Base-by-base conservation (phyloP, 2,113 vertebrate species). In the Pungitius pungitius region DNA sequence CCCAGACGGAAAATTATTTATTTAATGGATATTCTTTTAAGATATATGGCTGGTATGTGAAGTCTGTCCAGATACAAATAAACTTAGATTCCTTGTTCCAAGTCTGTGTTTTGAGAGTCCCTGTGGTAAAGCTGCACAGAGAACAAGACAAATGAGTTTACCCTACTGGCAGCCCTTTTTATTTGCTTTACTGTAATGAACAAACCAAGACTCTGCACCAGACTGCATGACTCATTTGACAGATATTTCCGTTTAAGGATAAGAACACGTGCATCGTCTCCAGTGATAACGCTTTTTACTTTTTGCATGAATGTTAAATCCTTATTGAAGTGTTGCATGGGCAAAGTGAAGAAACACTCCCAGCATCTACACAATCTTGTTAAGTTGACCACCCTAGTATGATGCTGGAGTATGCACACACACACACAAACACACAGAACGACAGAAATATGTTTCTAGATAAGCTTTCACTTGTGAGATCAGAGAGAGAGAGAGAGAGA, bases 381-480 rank as follows among this genome's bases (percentile, higher is more conserved):
- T 54, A 42, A 78, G 55, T 39, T 64, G 55, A 77, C 43, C 30
- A 30, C 56, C 40, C 33, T 43, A 24, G 26, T 33, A 35, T 42
- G 69, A 54, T 15, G 42, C 30, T 12, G 10, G 12, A 59, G 37
- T 55, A 56, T 22, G 49, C 27, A 30, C 54, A 30, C 52, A 13
- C 45, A 69, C 60, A 15, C 52, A 26, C 52, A 27, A 24, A 8
- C 26, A 27, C 27, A 30, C 14, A 27, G 26, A 56, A 14, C 26
- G 42, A 73, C 68, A 70, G n/a, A 69, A 75, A 65, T 69, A 57
- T 30, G 59, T 65, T 20, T 57, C 0, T 0, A 20, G 77, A 67
- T 68, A 79, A 73, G 40, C 66, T 69, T 81, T 78, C 59, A 77
- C 57, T 73, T 57, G 55, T 20, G 30, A 57, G 55, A 58, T 15